phyloP scores from a whole-genome alignment of 2,888 invertebrate species.

The Desoria tigrina region DNA sequence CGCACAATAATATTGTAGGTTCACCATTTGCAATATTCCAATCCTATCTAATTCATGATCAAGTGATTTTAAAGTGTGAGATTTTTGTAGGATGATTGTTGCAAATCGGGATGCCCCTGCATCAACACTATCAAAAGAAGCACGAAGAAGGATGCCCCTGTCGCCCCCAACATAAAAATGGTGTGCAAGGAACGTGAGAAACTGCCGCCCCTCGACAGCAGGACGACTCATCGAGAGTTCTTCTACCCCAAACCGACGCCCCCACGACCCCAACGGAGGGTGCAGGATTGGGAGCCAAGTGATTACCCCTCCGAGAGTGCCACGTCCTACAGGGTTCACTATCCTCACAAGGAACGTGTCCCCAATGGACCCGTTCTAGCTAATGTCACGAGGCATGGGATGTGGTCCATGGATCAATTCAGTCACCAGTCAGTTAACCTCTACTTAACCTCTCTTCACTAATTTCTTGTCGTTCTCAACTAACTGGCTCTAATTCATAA shows the following conservation, averaged over 20 bases:
- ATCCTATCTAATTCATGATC: too few relatives aligned
- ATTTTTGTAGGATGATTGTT: constrained; percentile 44
- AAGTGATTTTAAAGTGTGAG: not conserved
- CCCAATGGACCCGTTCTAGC: constrained; percentile 47
- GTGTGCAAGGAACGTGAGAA: constrained; percentile 24
- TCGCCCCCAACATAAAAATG: constrained; percentile 28
- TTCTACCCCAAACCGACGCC: constrained; percentile 30
- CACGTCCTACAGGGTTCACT: constrained; percentile 41
- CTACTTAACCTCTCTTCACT: too few relatives aligned
- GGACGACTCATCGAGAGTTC: constrained; percentile 41
- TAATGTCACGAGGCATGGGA: constrained; percentile 35
- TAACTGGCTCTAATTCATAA: too few relatives aligned
- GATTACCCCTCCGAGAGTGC: constrained; percentile 48
- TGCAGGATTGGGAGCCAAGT: constrained; percentile 39
- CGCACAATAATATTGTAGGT: constrained; percentile 30
- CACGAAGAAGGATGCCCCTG: constrained; percentile 20
- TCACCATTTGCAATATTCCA: too few relatives aligned
- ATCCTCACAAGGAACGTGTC: constrained; percentile 38
- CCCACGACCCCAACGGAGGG: constrained; percentile 24
- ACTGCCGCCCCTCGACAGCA: constrained; percentile 39
- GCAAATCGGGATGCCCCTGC: constrained; percentile 43
- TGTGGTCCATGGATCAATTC: constrained; percentile 48
- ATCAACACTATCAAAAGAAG: too few relatives aligned
- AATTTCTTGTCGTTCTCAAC: too few relatives aligned
- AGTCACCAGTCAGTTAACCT: constrained; percentile 33